Conservation (phyloP, 2,888 invertebrate species). For the Parelbella ahira region DNA sequence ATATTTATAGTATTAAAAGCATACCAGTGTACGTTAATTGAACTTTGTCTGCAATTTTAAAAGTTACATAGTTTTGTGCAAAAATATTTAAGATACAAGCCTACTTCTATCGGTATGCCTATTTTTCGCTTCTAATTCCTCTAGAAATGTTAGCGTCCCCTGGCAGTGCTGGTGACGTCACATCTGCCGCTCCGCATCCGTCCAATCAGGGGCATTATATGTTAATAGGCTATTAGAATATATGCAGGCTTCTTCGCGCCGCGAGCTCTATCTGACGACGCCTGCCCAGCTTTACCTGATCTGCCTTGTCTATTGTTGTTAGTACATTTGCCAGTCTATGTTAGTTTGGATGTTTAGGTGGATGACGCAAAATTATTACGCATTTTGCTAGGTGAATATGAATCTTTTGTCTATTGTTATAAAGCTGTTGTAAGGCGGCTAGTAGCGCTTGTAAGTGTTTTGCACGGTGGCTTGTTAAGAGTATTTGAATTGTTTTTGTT, state of each 20-base stretch:
- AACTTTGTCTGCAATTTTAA: no score
- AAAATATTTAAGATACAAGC: no score
- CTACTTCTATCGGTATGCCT: no score
- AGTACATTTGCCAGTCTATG: slow-evolving; percentile 27
- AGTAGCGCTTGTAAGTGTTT: slow-evolving; percentile 45
- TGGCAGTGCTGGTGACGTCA: slow-evolving; percentile 52
- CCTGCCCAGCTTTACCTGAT: slow-evolving; percentile 41
- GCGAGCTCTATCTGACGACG: slow-evolving; percentile 45
- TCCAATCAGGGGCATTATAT: slow-evolving; percentile 83
- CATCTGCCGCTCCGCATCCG: slow-evolving; percentile 74
- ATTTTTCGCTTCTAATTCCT: neutral
- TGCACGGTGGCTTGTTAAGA: slow-evolving; percentile 62
- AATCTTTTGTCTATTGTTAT: no score
- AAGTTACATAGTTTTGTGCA: no score
- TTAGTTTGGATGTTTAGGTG: slow-evolving; percentile 41
- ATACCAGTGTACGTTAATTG: no score
- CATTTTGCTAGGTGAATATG: slow-evolving; percentile 23
- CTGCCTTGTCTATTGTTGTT: slow-evolving; percentile 32
- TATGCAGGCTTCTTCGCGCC: slow-evolving; percentile 65
- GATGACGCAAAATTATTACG: slow-evolving; percentile 32
- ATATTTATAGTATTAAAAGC: no score
- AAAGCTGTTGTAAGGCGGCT: no score
- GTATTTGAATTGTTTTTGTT: slow-evolving; percentile 60
- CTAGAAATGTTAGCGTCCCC: slow-evolving; percentile 42
- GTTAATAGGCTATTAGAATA: slow-evolving; percentile 81